Base-by-base conservation (phyloP, 2,797 vertebrate species). In the Eospalax fontanierii region DNA sequence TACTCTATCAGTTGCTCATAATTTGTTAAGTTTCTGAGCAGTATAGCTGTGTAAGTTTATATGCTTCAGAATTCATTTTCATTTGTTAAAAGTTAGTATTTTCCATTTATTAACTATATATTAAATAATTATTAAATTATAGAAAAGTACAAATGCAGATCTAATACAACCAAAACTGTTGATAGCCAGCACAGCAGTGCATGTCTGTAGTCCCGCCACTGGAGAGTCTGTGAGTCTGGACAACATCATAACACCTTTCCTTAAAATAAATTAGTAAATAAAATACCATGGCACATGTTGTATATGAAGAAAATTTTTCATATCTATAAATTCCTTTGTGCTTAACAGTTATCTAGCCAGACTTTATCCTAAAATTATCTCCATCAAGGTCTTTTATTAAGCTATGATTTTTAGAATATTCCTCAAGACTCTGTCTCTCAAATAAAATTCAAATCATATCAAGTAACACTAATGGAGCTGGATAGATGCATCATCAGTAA, bases 381-480 rank as follows among this genome's bases (percentile, higher is more conserved):
- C 83, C 93, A 28, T 35, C 30, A 22, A 50, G 9, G 63, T 86
- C 22, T 70, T 86, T 95, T 33, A 50, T n/a, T 78, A 68, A 89
- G 85, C 61, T 82, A 87, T 92, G 90, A 80, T 59, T 70, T 92
- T 80, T 63, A 82, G 7, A n/a, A 10, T 75, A 35, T 33, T 79
- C 9, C 11, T 92, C 19, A 68, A 22, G 30, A 89, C 2, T 70
- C 61, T 78, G 2, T 76, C 70, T 87, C 38, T 66, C 40, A 14
- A 11, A 57, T 40, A 93, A 96, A 92, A 92, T 9, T 74, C 61
- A 84, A 79, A 4, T 89, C 87, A 70, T 43, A 92, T 59, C 71
- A 87, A 88, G 93, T 24, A 73, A 33, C 38, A 57, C 57, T 86
- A 57, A n/a, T 28, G 16, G 46, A 21, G 2, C 66, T 71, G 46